phyloP scores from a whole-genome alignment of 2,113 vertebrate genomes.

The Planiliza haematocheilus region DNA sequence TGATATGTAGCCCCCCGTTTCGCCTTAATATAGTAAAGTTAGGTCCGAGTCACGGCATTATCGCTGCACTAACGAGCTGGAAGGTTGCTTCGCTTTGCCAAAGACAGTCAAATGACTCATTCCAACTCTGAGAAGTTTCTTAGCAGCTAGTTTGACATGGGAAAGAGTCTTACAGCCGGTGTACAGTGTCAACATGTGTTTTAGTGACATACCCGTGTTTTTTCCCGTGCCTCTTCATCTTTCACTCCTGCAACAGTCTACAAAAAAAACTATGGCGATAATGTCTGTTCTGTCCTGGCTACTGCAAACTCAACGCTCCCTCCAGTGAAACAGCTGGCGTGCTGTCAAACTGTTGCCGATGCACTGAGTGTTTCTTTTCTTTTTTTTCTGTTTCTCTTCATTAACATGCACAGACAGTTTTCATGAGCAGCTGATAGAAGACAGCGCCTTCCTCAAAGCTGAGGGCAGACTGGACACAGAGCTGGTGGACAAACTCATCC shows the following conservation, averaged over 20 bases:
- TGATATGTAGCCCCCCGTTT: not conserved
- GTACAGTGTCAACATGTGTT: not conserved
- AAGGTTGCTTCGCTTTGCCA: constrained; percentile 5
- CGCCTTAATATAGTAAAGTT: rapidly evolving
- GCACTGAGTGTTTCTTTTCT: not conserved
- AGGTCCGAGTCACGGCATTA: not conserved
- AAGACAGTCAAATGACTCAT: constrained; percentile 4
- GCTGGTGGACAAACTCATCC: constrained; percentile 92
- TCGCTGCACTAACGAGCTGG: not conserved
- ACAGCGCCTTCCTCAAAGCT: constrained; percentile 87
- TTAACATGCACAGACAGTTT: constrained; percentile 78
- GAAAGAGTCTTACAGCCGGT: not conserved
- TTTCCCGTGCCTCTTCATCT: not conserved
- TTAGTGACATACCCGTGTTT: not conserved
- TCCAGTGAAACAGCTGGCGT: not conserved
- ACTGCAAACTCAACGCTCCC: too few species aligned
- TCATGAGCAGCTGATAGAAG: constrained; percentile 88
- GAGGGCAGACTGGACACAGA: constrained; percentile 88
- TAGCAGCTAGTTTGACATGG: not conserved
- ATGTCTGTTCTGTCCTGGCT: not conserved
- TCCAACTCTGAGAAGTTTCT: constrained; percentile 52
- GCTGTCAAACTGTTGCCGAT: not conserved
- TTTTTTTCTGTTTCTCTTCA: not conserved
- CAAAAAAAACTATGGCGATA: not conserved
- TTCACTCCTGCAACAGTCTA: not conserved